Conservation (phyloP, 2,797 vertebrate species). For the Lacerta agilis region DNA sequence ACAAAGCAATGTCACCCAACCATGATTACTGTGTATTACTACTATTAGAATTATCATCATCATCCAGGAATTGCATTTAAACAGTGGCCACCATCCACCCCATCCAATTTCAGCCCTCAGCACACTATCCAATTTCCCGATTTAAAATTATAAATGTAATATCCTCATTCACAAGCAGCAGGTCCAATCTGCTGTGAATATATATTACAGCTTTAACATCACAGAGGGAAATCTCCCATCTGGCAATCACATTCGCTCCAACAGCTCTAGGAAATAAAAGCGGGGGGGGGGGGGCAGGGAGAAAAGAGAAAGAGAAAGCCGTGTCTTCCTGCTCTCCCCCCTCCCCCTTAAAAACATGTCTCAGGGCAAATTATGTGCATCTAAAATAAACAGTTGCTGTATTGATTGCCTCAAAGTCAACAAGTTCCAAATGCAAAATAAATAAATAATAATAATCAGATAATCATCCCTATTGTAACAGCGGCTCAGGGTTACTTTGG, state of each 20-base stretch:
- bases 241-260: conserved; percentile 87
- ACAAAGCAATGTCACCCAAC: conserved; percentile 57
- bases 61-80: conserved; percentile 74
- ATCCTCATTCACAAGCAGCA: conserved; percentile 88
- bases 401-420: conserved; percentile 84
- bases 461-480: conserved; percentile 63
- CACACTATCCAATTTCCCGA: conserved; percentile 82
- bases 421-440: conserved; percentile 83
- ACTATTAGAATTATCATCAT: conserved; percentile 67
- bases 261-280: conserved; percentile 78
- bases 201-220: conserved; percentile 91
- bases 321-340: conserved; percentile 64
- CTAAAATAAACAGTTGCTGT: conserved; percentile 85
- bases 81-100: conserved; percentile 78
- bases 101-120: conserved; percentile 82
- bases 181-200: conserved; percentile 90
- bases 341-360: conserved; percentile 83
- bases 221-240: conserved; percentile 89
- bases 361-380: conserved; percentile 86
- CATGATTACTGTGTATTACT: conserved; percentile 70
- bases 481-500: conserved; percentile 62
- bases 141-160: conserved; percentile 91
- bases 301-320: conserved; percentile 58
- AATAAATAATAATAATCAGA: background rate
- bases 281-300: conserved; percentile 38